These are phyloP conservation scores for Mythimna loreyi DNA, from an alignment of 2,888 invertebrate genomes.

Conservation along the genomic window DNA sequence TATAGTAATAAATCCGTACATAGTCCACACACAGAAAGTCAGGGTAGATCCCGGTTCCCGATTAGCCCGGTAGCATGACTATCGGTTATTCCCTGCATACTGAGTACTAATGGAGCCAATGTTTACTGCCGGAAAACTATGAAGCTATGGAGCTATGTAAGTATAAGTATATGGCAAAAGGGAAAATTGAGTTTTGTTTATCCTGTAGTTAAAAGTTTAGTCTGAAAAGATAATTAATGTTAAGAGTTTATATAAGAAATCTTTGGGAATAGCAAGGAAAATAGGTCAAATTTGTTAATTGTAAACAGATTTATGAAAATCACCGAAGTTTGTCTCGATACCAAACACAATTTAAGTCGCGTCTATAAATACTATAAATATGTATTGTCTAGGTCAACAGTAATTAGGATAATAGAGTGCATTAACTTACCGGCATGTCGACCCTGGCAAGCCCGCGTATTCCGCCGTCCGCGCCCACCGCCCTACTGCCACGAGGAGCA, in stretches of 20 bases:
- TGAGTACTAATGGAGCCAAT: conserved; percentile 49
- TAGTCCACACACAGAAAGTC: conserved; percentile 50
- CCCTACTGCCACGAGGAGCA: conserved; percentile 84
- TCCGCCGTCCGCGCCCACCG: conserved; percentile 82
- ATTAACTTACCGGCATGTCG: conserved; percentile 86
- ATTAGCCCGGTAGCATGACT: conserved; percentile 78
- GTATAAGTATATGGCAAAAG: conserved; percentile 11
- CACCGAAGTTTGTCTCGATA: neutral
- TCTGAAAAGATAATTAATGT: neutral
- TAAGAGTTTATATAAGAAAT: conserved; percentile 11
- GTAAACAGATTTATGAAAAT: conserved; percentile 1
- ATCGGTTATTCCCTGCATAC: conserved; percentile 71
- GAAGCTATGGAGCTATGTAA: no score
- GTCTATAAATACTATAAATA: neutral
- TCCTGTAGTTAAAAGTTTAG: conserved; percentile 9
- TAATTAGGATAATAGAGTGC: conserved; percentile 41
- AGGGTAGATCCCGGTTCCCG: conserved; percentile 74
- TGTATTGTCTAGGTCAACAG: neutral
- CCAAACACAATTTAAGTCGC: no score
- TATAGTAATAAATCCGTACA: conserved; percentile 51
- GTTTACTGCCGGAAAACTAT: conserved; percentile 53
- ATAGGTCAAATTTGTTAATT: conserved; percentile 18
- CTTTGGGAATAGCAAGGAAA: conserved; percentile 2
- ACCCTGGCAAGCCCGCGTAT: conserved; percentile 79
- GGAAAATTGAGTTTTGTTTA: conserved; percentile 2